These are phyloP conservation scores for Erethizon dorsatum DNA, from an alignment of 2,797 vertebrate species.

Conservation along the genomic window DNA sequence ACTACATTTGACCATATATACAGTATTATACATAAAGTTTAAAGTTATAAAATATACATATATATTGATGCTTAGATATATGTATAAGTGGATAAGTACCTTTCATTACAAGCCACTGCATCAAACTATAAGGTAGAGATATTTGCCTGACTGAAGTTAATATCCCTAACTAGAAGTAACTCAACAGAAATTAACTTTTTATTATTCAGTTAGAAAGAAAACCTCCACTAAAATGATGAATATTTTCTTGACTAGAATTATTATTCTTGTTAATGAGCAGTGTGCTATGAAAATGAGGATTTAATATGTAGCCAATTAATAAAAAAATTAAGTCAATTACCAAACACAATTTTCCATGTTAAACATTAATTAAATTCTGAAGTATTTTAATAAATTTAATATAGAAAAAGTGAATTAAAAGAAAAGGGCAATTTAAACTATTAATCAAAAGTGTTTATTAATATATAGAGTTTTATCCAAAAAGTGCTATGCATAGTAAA, in stretches of 20 bases:
- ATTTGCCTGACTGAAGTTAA: slow-evolving; percentile 54
- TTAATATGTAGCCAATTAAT: slow-evolving; percentile 87
- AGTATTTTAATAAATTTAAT: slow-evolving; percentile 86
- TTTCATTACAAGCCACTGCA: slow-evolving; percentile 40
- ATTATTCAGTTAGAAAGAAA: slow-evolving; percentile 77
- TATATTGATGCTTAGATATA: not conserved
- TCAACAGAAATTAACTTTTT: slow-evolving; percentile 75
- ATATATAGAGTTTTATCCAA: slow-evolving; percentile 76
- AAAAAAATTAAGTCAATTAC: slow-evolving; percentile 88
- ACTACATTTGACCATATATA: not conserved
- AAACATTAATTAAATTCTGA: slow-evolving; percentile 89
- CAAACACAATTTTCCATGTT: slow-evolving; percentile 86
- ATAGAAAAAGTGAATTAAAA: slow-evolving; percentile 81
- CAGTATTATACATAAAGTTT: not conserved
- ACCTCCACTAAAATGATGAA: slow-evolving; percentile 66
- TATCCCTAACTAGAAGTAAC: slow-evolving; percentile 67
- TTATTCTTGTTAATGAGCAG: slow-evolving; percentile 84
- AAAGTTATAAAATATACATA: not conserved
- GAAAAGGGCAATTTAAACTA: slow-evolving; percentile 85
- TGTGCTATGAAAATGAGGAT: slow-evolving; percentile 85
- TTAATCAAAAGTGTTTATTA: slow-evolving; percentile 86
- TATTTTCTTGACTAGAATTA: slow-evolving; percentile 83
- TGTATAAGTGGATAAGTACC: not conserved
- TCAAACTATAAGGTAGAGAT: slow-evolving; percentile 11
- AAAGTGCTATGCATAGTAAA: slow-evolving; percentile 59